These are phyloP conservation scores for Anarhynchus alexandrinus DNA, from an alignment of 2,113 vertebrate genomes.

Conservation along the genomic window DNA sequence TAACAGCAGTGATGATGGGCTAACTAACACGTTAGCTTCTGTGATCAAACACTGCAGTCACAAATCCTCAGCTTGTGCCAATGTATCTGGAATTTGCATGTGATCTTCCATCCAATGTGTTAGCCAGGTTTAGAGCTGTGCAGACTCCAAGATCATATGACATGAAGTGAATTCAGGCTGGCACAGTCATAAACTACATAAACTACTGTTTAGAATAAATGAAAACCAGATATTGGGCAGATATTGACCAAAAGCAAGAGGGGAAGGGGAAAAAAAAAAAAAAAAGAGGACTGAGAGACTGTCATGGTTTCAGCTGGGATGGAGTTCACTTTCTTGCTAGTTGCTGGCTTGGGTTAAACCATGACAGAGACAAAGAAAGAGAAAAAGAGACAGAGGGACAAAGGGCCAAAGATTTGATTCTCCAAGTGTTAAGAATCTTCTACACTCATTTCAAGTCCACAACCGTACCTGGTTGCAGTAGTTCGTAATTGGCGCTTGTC, in stretches of 20 bases:
- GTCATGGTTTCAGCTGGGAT: background rate
- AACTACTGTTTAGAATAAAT: slow-evolving; percentile 3
- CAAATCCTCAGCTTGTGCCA: background rate
- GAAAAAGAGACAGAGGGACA: background rate
- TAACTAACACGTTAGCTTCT: background rate
- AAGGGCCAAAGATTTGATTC: background rate
- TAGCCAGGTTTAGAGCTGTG: background rate
- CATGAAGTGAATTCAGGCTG: background rate
- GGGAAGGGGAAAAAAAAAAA: background rate
- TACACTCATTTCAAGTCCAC: background rate
- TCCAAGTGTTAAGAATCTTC: background rate
- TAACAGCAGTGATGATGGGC: background rate
- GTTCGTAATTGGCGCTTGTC: rapidly evolving
- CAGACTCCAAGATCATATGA: background rate
- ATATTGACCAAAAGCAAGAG: background rate
- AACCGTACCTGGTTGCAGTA: background rate
- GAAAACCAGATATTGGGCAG: background rate
- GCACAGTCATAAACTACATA: background rate
- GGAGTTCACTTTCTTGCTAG: background rate
- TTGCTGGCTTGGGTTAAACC: background rate
- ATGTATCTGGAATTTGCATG: background rate
- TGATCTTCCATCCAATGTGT: background rate
- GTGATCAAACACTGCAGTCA: background rate
- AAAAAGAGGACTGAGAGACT: background rate
- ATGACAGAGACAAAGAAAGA: background rate